Evolutionary conservation across 2,888 invertebrate genomes (phyloP), one percentile per base, ranked within the genome.

Genomic region (Epistrophe eligans): DNA sequence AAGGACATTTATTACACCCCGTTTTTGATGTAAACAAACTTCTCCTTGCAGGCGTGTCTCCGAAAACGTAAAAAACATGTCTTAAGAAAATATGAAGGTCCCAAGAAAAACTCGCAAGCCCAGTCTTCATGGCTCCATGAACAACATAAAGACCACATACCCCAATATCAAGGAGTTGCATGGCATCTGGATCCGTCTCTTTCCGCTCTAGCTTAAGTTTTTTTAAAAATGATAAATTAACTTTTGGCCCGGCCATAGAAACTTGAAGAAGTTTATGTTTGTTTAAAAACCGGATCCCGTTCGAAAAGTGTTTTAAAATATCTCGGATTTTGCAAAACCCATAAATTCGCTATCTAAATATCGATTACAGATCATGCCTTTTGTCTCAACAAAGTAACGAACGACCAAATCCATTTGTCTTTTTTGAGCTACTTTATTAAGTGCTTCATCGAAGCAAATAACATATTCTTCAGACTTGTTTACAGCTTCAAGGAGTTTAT

Each of bases 111-210:
- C n/a, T n/a, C n/a, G n/a, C n/a, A n/a, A n/a, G n/a, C n/a, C n/a
- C n/a, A n/a, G n/a, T n/a, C n/a, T n/a, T n/a, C n/a, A n/a, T n/a
- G n/a, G n/a, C n/a, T n/a, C n/a, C n/a, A 8, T 35, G 32, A 57
- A 57, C 15, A 9, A 57, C 32, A 57, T 57, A 9, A 28, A 57
- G 57, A n/a, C 32, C 57, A 57, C 4, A 57, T 28, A 57, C 32
- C 15, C 32, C n/a, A 57, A 28, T 32, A n/a, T 57, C 32, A 9
- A 57, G 32, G 0, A 57, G 28, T 32, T 57, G 57, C 57, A 57
- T 57, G 32, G 15, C 32, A 57, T 57, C 32, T 28, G 15, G 15
- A 55, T 55, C 15, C 24, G 13, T 32, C 24, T 55, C 28, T 55
- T 55, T 55, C 19, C 32, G 32, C 28, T 55, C 19, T 24, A 28